A percentile compares a stretch with the other conserved stretches of the same genome.
Evolutionary conservation across 2,888 invertebrate species (phyloP).

Genomic region (Adineta ricciae): DNA sequence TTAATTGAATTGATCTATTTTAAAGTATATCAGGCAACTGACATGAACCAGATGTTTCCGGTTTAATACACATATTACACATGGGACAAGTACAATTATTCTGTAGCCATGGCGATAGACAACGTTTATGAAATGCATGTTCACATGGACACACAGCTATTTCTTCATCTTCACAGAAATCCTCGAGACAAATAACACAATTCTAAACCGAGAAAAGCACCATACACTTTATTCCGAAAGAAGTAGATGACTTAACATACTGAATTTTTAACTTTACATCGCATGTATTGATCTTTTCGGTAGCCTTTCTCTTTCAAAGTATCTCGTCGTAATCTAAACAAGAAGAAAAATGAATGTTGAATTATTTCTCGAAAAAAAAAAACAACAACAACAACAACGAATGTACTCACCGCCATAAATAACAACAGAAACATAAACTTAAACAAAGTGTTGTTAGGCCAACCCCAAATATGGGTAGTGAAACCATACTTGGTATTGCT

Average conservation of each 20-base stretch:
- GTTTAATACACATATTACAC: slow-evolving; percentile 5
- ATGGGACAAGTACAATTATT: background rate
- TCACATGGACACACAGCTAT: slow-evolving; percentile 5
- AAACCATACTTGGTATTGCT: background rate
- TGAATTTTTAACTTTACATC: background rate
- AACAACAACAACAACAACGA: too few relatives aligned
- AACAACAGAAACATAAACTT: background rate
- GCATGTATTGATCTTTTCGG: slow-evolving; percentile 3
- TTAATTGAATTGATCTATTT: background rate
- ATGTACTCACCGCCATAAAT: background rate
- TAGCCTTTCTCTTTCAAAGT: background rate
- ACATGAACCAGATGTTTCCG: background rate
- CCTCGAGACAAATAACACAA: background rate
- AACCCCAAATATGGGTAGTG: background rate
- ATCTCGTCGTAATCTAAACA: background rate
- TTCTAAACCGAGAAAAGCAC: background rate
- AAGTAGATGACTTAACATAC: background rate
- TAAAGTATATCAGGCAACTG: background rate
- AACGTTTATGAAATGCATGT: slow-evolving; percentile 3
- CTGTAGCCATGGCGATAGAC: background rate
- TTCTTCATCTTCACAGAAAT: background rate
- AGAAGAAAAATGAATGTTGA: background rate
- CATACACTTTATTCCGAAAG: background rate
- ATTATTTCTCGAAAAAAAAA: too few relatives aligned
- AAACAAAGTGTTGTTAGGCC: background rate